These are phyloP conservation scores for Oreochromis spilurus DNA, from an alignment of 2,113 vertebrate genomes.

Conservation along the genomic window DNA sequence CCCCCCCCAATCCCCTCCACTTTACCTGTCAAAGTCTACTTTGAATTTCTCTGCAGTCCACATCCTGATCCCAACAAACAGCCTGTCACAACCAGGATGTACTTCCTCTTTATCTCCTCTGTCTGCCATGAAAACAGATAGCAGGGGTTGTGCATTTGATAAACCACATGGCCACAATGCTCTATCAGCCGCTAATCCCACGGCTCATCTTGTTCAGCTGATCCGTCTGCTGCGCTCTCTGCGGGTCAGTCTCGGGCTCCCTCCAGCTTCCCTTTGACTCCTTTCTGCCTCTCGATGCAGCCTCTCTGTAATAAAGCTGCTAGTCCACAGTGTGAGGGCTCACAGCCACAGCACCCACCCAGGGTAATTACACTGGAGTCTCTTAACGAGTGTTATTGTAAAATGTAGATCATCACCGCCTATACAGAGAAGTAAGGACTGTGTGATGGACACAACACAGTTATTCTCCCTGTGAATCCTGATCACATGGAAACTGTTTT, in stretches of 20 bases:
- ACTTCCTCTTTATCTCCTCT: neutral
- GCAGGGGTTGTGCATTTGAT: neutral
- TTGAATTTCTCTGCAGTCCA: constrained; percentile 7
- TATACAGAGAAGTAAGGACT: too few species aligned
- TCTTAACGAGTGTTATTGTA: constrained; percentile 58
- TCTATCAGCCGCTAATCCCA: neutral
- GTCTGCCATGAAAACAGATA: constrained; percentile 1
- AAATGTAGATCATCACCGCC: constrained; percentile 49
- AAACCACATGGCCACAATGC: neutral
- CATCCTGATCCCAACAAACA: neutral
- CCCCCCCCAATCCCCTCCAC: neutral
- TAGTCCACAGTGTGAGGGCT: constrained; percentile 14
- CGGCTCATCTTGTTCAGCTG: neutral
- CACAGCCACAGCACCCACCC: neutral
- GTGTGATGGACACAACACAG: too few species aligned
- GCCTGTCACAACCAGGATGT: constrained; percentile 12
- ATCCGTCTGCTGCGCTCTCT: neutral
- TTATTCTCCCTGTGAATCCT: neutral
- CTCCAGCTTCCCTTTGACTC: neutral
- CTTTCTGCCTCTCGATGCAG: neutral
- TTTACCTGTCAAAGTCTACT: constrained; percentile 19
- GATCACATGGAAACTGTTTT: neutral
- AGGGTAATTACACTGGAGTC: constrained; percentile 51
- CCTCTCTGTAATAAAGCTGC: constrained; percentile 30
- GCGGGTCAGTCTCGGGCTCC: constrained; percentile 18